Evolutionary conservation across 2,797 vertebrate species (phyloP).

Genomic region (Sphenopsis melanotis): DNA sequence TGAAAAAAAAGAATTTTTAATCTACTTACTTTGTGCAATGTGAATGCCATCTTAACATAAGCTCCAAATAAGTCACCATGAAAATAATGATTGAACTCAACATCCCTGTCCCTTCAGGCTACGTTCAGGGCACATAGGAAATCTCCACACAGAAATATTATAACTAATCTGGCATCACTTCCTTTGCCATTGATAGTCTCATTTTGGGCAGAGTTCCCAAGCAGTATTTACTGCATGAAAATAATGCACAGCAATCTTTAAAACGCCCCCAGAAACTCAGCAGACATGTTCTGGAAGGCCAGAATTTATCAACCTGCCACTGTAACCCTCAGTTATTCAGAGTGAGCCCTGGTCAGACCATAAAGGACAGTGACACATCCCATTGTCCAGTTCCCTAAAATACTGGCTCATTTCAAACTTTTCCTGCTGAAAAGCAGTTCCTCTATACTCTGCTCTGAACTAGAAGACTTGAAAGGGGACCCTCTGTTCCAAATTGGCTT

Average conservation of each 20-base stretch:
- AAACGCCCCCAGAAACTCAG: not conserved
- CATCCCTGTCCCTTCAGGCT: not conserved
- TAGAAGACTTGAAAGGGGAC: conserved; percentile 15
- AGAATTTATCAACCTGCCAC: not conserved
- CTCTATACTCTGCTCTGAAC: not conserved
- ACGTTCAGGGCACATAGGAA: not conserved
- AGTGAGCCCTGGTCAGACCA: not conserved
- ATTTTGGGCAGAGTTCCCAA: not conserved
- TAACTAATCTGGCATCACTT: not conserved
- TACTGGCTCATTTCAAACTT: not conserved
- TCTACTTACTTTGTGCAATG: not conserved
- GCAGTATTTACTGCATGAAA: not conserved
- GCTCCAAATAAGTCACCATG: not conserved
- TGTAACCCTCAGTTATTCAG: not conserved
- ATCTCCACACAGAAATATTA: not conserved
- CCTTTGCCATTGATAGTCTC: not conserved
- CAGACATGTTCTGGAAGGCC: not conserved
- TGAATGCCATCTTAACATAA: not conserved
- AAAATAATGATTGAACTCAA: not conserved
- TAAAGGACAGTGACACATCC: not conserved
- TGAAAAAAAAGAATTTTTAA: not conserved
- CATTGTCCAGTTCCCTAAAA: not conserved
- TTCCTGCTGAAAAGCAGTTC: not conserved
- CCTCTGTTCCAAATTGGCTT: conserved; percentile 35
- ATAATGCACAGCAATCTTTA: not conserved